These are phyloP conservation scores for Norana najaformis DNA, from an alignment of 2,888 invertebrate species.

Conservation along the genomic window DNA sequence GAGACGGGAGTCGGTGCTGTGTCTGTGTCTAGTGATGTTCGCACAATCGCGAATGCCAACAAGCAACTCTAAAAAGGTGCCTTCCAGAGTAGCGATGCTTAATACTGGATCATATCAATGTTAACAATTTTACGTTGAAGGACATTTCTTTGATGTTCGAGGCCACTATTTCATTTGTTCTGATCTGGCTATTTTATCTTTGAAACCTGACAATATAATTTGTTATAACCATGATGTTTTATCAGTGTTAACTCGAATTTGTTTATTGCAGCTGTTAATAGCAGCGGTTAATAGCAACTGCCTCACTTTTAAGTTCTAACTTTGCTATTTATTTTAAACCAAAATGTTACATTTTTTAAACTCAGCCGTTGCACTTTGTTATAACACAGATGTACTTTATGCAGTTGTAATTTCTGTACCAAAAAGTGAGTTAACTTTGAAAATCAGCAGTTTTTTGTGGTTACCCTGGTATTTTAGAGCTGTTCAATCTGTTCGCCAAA, in stretches of 20 bases:
- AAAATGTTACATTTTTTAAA: not conserved
- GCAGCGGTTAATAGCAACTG: not conserved
- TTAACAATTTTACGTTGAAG: not conserved
- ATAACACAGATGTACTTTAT: not conserved
- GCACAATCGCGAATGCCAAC: not conserved
- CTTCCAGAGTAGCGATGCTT: not conserved
- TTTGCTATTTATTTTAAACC: not conserved
- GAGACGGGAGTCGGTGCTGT: not conserved
- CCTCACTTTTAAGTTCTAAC: not conserved
- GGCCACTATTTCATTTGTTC: not conserved
- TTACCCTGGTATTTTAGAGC: not conserved
- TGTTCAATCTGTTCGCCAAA: not conserved
- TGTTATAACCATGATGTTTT: not conserved
- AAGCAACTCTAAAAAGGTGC: not conserved
- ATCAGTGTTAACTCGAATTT: not conserved
- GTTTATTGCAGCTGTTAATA: not conserved
- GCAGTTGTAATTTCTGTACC: not conserved
- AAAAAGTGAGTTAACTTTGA: not conserved
- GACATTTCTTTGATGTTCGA: not conserved
- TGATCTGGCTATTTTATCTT: not conserved
- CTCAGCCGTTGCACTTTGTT: not conserved
- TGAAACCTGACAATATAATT: no score
- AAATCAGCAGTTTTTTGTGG: not conserved
- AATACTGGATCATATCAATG: no score
- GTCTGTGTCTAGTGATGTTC: not conserved